Base-by-base conservation (phyloP, 2,888 invertebrate genomes). In the Sinotaia quadrata region DNA sequence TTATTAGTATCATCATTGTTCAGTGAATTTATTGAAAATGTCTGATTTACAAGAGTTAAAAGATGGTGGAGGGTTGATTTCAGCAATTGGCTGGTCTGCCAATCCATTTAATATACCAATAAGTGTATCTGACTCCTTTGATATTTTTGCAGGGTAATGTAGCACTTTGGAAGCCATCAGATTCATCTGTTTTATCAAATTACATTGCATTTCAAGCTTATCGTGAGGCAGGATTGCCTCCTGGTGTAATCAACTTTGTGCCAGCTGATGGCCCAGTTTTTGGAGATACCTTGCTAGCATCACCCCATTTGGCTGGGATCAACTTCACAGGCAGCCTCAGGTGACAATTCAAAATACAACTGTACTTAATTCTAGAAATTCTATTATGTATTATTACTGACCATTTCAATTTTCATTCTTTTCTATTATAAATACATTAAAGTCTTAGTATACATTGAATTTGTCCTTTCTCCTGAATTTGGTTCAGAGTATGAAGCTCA, bases 111-210 rank as follows among this genome's bases (percentile, higher is more conserved):
- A n/a, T n/a, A n/a, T n/a, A n/a, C n/a, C n/a, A n/a, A n/a, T n/a
- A n/a, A n/a, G n/a, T n/a, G n/a, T n/a, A n/a, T n/a, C n/a, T n/a
- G n/a, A n/a, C n/a, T n/a, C n/a, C n/a, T n/a, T n/a, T n/a, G n/a
- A n/a, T n/a, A n/a, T n/a, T 27, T 37, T 2, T 33, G 33, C 82
- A 95, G 95, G 99, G 99, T n/a, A 98, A 97, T 87, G 92, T 93
- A 18, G 95, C 97, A 8, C 85, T 99, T 69, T 99, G 98, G 98
- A 99, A 99, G 87, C 98, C 99, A 0, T 98, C 98, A 0, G 97
- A 98, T 88, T 97, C 98, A 0, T 97, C 98, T 2, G 84, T 99
- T 12, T 91, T 98, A 2, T 97, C 98, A 29, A 98, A 98, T 88
- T 99, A 96, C 93, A 92, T 92, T 74, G 95, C 96, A 2, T 88